Conservation (phyloP, 2,797 vertebrate species). For the Aplochiton taeniatus region DNA sequence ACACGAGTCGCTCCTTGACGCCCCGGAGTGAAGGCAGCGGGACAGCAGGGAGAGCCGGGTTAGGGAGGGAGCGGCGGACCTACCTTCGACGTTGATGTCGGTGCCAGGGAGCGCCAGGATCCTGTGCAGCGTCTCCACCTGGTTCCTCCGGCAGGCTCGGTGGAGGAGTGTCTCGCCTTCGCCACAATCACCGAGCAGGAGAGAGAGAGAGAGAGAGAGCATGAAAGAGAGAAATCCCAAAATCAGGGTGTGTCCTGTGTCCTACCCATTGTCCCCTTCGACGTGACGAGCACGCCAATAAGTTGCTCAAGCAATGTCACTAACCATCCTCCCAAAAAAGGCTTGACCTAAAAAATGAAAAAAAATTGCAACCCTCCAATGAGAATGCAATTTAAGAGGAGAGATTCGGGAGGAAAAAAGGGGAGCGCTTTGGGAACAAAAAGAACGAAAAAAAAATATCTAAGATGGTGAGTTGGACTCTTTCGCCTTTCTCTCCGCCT, state of each 20-base stretch:
- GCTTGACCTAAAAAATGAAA: constrained; percentile 51
- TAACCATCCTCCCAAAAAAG: constrained; percentile 41
- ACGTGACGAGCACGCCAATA: constrained; percentile 53
- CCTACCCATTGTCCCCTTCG: constrained; percentile 63
- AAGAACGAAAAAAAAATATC: constrained; percentile 35
- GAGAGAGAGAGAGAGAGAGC: constrained; percentile 60
- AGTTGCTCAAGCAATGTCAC: constrained; percentile 56
- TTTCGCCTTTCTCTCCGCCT: constrained; percentile 43
- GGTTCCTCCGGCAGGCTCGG: constrained; percentile 91
- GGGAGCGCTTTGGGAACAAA: constrained; percentile 49
- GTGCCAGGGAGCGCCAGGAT: constrained; percentile 85
- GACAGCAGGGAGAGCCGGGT: constrained; percentile 10
- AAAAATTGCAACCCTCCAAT: constrained; percentile 62
- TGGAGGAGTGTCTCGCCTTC: constrained; percentile 95
- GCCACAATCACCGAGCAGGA: constrained; percentile 73
- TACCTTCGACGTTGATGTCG: constrained; percentile 94
- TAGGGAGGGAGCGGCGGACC: constrained; percentile 53
- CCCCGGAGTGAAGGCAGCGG: constrained; percentile 37
- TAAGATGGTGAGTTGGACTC: constrained; percentile 48
- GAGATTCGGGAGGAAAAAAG: constrained; percentile 44
- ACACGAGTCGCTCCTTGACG: constrained; percentile 51
- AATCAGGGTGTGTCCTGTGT: constrained; percentile 73
- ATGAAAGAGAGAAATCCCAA: constrained; percentile 56
- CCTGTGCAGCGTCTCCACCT: constrained; percentile 86
- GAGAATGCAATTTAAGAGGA: constrained; percentile 61